These are phyloP conservation scores for Tiliacea aurago DNA, from an alignment of 2,888 invertebrate species.

Conservation along the genomic window DNA sequence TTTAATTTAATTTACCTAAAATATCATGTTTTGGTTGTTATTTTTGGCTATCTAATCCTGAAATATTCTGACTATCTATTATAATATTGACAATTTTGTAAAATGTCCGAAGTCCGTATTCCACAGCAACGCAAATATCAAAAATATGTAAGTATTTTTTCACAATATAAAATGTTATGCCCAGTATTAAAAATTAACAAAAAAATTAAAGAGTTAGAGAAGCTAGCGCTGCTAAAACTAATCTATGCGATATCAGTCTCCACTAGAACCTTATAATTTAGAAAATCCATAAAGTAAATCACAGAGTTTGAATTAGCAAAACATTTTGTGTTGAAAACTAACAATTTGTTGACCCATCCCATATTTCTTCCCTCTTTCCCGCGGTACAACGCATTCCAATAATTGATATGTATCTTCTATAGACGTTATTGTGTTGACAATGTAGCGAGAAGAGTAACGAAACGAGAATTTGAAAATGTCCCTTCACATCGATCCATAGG, in stretches of 20 bases:
- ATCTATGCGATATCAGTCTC: constrained; percentile 91
- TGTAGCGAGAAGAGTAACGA: constrained; percentile 79
- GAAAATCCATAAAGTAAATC: constrained; percentile 90
- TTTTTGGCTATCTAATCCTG: constrained; percentile 55
- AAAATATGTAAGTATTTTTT: constrained; percentile 81
- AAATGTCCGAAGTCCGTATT: constrained; percentile 60
- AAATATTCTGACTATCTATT: constrained; percentile 53
- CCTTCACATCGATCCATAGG: constrained; percentile 87
- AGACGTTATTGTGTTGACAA: constrained; percentile 81
- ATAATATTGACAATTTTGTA: constrained; percentile 50
- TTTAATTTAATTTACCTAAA: constrained; percentile 51
- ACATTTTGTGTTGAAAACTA: constrained; percentile 84
- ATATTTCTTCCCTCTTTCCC: constrained; percentile 77
- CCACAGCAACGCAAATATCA: constrained; percentile 83
- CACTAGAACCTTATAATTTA: constrained; percentile 90
- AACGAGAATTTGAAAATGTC: constrained; percentile 83
- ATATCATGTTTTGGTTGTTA: constrained; percentile 40
- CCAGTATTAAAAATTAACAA: constrained; percentile 76
- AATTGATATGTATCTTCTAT: constrained; percentile 90
- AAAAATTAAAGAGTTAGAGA: constrained; percentile 86
- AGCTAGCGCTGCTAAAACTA: constrained; percentile 91
- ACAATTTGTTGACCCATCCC: constrained; percentile 80
- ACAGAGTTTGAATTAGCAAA: constrained; percentile 90
- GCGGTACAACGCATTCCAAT: constrained; percentile 81
- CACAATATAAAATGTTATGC: constrained; percentile 77